Conservation (phyloP, 2,797 vertebrate genomes). For the Sarcophilus harrisii region DNA sequence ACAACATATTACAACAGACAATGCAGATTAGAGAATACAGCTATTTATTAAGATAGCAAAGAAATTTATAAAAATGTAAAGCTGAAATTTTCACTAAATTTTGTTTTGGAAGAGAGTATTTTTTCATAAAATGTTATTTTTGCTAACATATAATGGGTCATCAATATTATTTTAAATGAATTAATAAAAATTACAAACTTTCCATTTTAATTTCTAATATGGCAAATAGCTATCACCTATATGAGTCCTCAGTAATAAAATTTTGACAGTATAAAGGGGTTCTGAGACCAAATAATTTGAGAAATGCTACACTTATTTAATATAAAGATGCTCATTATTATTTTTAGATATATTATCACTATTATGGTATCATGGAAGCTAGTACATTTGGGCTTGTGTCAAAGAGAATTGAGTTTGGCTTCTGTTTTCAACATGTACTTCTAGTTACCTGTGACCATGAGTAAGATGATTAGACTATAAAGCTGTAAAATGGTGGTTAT, state of each 20-base stretch:
- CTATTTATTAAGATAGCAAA: neutral
- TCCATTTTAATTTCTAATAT: neutral
- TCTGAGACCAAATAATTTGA: neutral
- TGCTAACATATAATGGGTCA: neutral
- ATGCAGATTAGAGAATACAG: neutral
- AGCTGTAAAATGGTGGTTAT: too few relatives aligned
- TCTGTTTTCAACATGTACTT: neutral
- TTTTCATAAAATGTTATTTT: neutral
- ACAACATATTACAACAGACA: neutral
- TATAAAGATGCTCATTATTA: neutral
- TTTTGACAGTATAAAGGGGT: neutral
- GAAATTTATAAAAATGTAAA: neutral
- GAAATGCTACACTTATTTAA: neutral
- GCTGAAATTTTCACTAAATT: neutral
- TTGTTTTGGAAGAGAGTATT: neutral
- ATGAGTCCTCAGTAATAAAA: neutral
- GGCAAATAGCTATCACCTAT: neutral
- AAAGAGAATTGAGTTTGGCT: neutral
- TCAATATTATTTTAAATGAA: neutral
- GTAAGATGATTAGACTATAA: neutral
- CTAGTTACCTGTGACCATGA: neutral
- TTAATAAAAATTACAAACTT: neutral
- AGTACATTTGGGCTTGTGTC: neutral
- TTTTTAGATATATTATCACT: neutral
- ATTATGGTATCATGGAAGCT: neutral